Evolutionary conservation across 1,140 invertebrate genomes (phyloP).

Genomic region (Samia ricini): DNA sequence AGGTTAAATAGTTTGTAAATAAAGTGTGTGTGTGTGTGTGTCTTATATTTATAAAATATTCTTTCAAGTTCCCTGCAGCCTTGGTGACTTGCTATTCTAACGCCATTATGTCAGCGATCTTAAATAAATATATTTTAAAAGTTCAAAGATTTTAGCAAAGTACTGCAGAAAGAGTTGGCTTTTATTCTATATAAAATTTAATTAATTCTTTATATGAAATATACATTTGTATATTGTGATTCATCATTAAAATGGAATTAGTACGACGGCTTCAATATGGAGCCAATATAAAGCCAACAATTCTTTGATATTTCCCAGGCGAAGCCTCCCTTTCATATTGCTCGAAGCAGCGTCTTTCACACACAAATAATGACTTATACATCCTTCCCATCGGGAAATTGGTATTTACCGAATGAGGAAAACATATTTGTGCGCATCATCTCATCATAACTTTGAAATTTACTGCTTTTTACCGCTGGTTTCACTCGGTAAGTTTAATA

Average conservation of each 20-base stretch:
- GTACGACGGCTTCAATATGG: neutral
- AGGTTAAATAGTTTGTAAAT: too few species aligned
- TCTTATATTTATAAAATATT: too few species aligned
- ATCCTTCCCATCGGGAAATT: neutral
- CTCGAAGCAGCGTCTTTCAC: neutral
- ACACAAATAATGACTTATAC: neutral
- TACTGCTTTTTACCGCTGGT: neutral
- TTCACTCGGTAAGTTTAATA: neutral
- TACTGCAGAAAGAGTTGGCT: too few species aligned
- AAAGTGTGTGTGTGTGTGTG: too few species aligned
- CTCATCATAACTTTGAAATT: neutral
- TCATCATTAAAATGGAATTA: neutral
- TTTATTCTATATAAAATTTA: too few species aligned
- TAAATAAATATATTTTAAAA: too few species aligned
- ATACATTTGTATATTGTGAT: neutral
- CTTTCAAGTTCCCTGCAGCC: too few species aligned
- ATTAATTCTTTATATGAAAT: too few species aligned
- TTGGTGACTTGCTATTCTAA: too few species aligned
- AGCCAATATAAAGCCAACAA: neutral
- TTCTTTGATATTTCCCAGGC: neutral
- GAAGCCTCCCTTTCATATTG: neutral
- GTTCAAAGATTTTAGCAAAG: too few species aligned
- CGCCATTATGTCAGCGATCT: too few species aligned
- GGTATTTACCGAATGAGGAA: neutral
- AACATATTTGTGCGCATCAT: neutral